Evolutionary conservation across 2,888 invertebrate genomes (phyloP).

Genomic region (Drosophila algonquin): DNA sequence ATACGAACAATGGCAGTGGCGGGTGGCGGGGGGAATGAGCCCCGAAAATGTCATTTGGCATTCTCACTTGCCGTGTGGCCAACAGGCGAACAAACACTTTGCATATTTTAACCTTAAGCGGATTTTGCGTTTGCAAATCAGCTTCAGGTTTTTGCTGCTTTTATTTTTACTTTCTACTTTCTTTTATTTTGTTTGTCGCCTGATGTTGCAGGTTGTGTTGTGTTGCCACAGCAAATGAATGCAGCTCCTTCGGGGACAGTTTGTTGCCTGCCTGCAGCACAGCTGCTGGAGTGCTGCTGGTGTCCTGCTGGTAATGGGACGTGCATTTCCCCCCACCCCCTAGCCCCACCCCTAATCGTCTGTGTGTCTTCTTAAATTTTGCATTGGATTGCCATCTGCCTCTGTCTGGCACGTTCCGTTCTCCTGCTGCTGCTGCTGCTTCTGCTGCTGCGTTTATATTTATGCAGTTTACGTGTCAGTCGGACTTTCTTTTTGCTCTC

Average conservation of each 20-base stretch:
- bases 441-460: conserved; percentile 71
- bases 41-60: conserved; percentile 36
- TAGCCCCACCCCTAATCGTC: conserved; percentile 19
- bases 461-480: conserved; percentile 75
- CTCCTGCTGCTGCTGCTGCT: conserved; percentile 11
- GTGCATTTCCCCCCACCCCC: not conserved
- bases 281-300: conserved; percentile 12
- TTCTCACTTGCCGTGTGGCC: conserved; percentile 27
- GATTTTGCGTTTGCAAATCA: conserved; percentile 53
- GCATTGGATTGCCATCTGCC: conserved; percentile 47
- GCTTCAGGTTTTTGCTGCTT: conserved; percentile 36
- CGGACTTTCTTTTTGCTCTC: conserved; percentile 20
- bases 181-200: not conserved
- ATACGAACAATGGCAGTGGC: conserved; percentile 14
- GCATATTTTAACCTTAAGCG: conserved; percentile 55
- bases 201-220: not conserved
- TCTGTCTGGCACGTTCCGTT: conserved; percentile 57
- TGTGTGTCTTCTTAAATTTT: conserved; percentile 47
- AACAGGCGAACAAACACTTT: conserved; percentile 47
- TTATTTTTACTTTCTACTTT: too few relatives aligned
- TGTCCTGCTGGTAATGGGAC: not conserved
- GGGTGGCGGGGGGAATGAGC: too few relatives aligned
- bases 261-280: not conserved
- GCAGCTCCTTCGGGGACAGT: not conserved
- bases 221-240: too few relatives aligned